Conservation (phyloP, 2,888 invertebrate species). For the Nymphalis polychloros region DNA sequence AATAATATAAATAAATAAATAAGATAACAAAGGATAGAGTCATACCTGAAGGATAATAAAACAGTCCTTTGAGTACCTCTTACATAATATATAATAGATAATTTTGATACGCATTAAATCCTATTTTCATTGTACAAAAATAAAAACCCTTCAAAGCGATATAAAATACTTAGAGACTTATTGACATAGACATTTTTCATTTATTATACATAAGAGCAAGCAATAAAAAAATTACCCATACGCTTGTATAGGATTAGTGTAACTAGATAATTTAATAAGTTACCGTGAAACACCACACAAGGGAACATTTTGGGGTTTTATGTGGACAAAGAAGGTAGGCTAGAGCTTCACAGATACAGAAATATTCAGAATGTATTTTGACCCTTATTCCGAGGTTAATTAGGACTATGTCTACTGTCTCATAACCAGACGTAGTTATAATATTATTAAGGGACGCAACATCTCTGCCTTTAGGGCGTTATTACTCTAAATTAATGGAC, state of each 20-base stretch:
- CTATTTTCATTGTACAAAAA: no score
- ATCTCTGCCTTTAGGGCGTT: constrained; percentile 11
- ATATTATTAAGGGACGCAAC: constrained; percentile 11
- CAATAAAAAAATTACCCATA: background rate
- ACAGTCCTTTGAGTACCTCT: no score
- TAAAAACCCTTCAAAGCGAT: no score
- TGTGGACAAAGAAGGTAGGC: constrained; percentile 36
- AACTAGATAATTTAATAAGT: constrained; percentile 39
- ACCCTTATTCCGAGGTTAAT: background rate
- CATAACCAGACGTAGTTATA: background rate
- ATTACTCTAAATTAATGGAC: constrained; percentile 11
- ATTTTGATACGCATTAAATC: no score
- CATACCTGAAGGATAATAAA: no score
- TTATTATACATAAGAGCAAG: no score
- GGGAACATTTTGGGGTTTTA: constrained; percentile 39
- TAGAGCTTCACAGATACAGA: constrained; percentile 11
- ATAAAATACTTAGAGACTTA: no score
- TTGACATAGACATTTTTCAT: no score
- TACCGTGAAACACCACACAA: constrained; percentile 34
- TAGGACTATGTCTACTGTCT: background rate
- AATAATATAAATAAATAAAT: no score
- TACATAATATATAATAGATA: no score
- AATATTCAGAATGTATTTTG: constrained; percentile 13
- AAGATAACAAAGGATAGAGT: no score
- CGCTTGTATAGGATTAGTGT: background rate